Evolutionary conservation across 2,113 vertebrate species (phyloP), one percentile per base, ranked within the genome.

Genomic region (Chaetodon trifascialis): DNA sequence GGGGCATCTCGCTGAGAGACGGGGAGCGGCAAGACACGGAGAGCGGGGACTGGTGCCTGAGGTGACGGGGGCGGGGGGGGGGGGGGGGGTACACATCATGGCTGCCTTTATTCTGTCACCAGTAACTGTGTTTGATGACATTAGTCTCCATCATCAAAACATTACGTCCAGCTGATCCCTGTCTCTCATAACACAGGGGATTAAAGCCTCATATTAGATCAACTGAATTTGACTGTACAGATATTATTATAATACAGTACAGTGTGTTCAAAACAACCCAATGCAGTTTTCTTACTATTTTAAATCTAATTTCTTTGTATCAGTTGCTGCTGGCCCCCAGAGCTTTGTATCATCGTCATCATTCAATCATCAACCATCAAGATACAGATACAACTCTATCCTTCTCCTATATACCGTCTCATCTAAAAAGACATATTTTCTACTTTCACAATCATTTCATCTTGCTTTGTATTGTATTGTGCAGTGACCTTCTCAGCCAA

Each of bases 1-100:
- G 58, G 17, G 96, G 93, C 95, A 96, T 96, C 73, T 96, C 96
- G 58, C 96, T 94, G n/a, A 92, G 77, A 1, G 93, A 89, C 0
- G 95, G 86, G 5, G 95, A 92, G 64, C 71, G 93, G 63, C 96
- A 96, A 2, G 94, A 89, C 78, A 95, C 92, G 12, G 95, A 95
- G 38, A 96, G 94, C 30, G 95, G 90, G 1, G 91, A 93, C 89
- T 93, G 93, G 46, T 94, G 86, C 80, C 92, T 95, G 82, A 75
- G 58, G 71, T 7, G 34, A 68, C 25, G 38, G 71, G 34, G 10
- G 9, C 30, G 46, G 17, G 19, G 67, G n/a, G n/a, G n/a, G n/a
- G n/a, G n/a, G n/a, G n/a, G n/a, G n/a, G n/a, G n/a, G n/a, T n/a
- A n/a, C n/a, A n/a, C n/a, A n/a, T 49, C 36, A 83, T 3, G 1